Evolutionary conservation across 2,888 invertebrate genomes (phyloP), one percentile per base, ranked within the genome.

Genomic region (Incurvaria masculella): DNA sequence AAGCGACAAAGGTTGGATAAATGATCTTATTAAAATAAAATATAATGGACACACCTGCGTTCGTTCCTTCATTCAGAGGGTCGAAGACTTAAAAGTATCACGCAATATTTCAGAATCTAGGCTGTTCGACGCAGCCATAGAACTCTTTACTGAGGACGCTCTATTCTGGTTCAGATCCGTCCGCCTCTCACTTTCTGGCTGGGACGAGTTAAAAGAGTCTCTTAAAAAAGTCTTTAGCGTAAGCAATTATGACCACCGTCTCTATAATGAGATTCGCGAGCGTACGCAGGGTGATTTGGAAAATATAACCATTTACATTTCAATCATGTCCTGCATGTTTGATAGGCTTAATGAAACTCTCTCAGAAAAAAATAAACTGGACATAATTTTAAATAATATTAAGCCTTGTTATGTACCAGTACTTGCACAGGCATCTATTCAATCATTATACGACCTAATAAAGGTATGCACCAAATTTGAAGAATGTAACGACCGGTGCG

Each of bases 311-410:
- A 40, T 57, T 10, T 59, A 56, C 19, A 6, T 57, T 1, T 47
- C 58, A 0, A 56, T 57, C 2, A 57, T 59, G 56, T 21, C 49
- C 1, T 55, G 53, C 4, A 49, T 56, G 52, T 57, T 58, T 33
- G 53, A 55, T 0, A 51, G 56, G 0, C 43, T 58, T 0, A 40
- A 2, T 1, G 55, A 52, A 38, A 21, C 48, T 1, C n/a, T 52
- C 8, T 17, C 47, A 1, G 56, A 59, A 20, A 46, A 50, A 0
- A 55, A 54, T 1, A 53, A 57, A 43, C 20, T 58, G 2, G 57
- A 59, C 4, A 57, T 59, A 2, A 1, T 59, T 0, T 4, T 56
- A 5, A 40, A 47, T n/a, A 50, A 50, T 16, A 47, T 50, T 23
- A 19, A 42, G 2, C 50, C 50, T 17, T 20, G 17, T 14, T 50